Percentiles rank a stretch among this genome's conserved stretches.
Evolutionary conservation across 2,888 invertebrate species (phyloP).

Genomic region (Conus canariensis): DNA sequence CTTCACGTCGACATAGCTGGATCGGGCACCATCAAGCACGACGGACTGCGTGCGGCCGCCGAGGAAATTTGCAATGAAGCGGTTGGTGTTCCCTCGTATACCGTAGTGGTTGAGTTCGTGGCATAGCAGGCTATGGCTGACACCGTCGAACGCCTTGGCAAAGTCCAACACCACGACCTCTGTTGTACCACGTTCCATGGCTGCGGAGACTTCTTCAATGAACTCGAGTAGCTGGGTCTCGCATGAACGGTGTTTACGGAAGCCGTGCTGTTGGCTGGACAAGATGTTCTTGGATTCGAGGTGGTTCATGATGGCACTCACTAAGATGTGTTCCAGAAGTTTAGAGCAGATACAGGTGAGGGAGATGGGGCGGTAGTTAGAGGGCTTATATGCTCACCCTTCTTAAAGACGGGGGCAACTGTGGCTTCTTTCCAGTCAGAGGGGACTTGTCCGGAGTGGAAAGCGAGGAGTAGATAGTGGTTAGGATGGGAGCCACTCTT

Average conservation of each 20-base stretch:
- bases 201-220: background rate
- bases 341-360: background rate
- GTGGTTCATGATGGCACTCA: background rate
- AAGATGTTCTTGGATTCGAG: background rate
- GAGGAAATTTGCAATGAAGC: background rate
- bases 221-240: slow-evolving; percentile 3
- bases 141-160: background rate
- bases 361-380: background rate
- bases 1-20: background rate
- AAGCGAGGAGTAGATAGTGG: background rate
- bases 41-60: background rate
- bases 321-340: background rate
- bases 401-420: background rate
- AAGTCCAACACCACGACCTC: background rate
- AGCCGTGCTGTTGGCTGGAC: background rate
- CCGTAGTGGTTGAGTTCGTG: slow-evolving; percentile 14
- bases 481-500: background rate
- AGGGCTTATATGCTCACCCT: slow-evolving; percentile 7
- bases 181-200: background rate
- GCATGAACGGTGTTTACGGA: background rate
- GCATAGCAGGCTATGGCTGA: background rate
- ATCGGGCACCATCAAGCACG: background rate
- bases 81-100: background rate
- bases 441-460: background rate
- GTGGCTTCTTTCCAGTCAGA: background rate